Base-by-base conservation (phyloP, 2,113 vertebrate species). In the Carassius auratus region DNA sequence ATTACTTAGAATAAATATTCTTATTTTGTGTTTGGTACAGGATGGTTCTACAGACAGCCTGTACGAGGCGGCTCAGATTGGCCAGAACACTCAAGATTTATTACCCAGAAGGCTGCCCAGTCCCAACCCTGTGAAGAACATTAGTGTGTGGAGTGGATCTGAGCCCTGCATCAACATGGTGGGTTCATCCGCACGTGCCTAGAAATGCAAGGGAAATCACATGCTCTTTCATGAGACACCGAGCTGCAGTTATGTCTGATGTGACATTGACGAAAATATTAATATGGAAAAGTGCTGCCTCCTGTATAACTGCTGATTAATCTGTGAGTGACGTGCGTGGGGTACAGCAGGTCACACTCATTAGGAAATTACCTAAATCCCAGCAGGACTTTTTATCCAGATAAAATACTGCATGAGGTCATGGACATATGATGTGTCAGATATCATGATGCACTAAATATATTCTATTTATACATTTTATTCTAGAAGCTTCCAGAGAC, bases 21-120 rank as follows among this genome's bases (percentile, higher is more conserved):
- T 61, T n/a, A 13, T 42, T 38, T n/a, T 38, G 5, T 61, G 36
- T 79, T 38, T 82, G 62, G 19, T 48, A 3, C 77, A 98, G 97
- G 96, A 97, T 57, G 96, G 96, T 36, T 98, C 97, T 9, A 95
- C 95, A 89, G 97, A 98, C 61, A 97, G 94, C 76, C 90, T 98
- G 33, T 97, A 97, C 85, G 95, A 97, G 86, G 95, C 96, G n/a
- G 91, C 94, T 38, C 88, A 93, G 88, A 87, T 92, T 23, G 90
- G 87, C n/a, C 87, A 88, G 68, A 90, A 90, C 52, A 52, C 89
- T 10, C 92, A 90, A 52, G 94, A 95, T 0, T 38, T 30, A 50
- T 14, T 23, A 0, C 91, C 86, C 45, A 91, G 85, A 55, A 86
- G 42, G 7, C 87, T 81, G 10, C 83, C 83, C 87, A 92, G 91